A percentile compares a stretch with the other conserved stretches of the same genome.
phyloP scores from a whole-genome alignment of 2,113 vertebrate genomes.

The Mirounga angustirostris region DNA sequence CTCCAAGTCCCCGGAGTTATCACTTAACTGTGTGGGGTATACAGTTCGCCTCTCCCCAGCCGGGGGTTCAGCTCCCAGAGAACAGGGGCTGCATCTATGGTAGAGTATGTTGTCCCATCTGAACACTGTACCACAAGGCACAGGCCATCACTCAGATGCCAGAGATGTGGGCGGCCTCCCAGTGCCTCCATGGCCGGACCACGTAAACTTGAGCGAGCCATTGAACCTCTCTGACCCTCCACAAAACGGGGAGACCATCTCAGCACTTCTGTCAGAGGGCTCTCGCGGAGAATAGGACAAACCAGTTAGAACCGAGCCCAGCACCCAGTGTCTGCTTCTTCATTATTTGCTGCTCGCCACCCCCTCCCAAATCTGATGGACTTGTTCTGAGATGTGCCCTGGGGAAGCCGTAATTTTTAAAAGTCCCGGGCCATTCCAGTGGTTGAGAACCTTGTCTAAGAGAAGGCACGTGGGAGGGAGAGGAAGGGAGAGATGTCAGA shows the following conservation, averaged over 20 bases:
- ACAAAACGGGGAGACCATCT: neutral
- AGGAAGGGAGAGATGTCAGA: neutral
- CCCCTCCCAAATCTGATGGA: neutral
- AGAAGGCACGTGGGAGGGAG: neutral
- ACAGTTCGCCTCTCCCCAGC: neutral
- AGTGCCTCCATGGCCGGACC: no score
- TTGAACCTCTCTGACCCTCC: neutral
- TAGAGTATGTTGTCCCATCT: neutral
- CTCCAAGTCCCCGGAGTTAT: no score
- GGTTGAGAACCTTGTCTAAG: neutral
- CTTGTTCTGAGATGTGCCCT: neutral
- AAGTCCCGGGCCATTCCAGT: neutral
- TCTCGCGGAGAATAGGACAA: neutral
- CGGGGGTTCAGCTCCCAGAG: neutral
- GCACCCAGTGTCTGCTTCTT: neutral
- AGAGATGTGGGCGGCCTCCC: neutral
- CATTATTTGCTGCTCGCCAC: no score
- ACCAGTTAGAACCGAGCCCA: neutral
- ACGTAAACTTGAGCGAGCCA: neutral
- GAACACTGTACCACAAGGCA: neutral
- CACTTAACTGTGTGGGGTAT: neutral
- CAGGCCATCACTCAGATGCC: neutral
- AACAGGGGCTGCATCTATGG: neutral
- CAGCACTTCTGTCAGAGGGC: neutral
- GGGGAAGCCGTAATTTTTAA: neutral